Conservation (phyloP, 2,113 vertebrate species). For the Cryptotis parvus region DNA sequence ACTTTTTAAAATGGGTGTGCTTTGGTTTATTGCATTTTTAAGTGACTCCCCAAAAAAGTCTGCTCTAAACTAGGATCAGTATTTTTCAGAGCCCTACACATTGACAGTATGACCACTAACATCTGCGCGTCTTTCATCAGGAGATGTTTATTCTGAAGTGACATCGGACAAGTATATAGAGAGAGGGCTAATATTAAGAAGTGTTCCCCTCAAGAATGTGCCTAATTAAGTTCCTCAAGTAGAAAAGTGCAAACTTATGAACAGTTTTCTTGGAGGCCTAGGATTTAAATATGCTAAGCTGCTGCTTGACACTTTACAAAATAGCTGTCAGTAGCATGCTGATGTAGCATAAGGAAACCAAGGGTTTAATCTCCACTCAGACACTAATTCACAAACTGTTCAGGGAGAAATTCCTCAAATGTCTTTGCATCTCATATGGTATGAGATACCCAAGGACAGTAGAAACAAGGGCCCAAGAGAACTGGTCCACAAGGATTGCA, state of each 20-base stretch:
- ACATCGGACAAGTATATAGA: neutral
- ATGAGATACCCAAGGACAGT: no score
- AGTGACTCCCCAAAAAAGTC: neutral
- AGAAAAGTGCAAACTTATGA: neutral
- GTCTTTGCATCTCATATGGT: neutral
- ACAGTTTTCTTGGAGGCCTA: neutral
- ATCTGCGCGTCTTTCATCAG: neutral
- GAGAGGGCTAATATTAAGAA: neutral
- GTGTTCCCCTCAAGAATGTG: neutral
- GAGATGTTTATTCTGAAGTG: constrained; percentile 7
- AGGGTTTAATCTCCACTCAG: neutral
- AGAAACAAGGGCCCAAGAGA: no score
- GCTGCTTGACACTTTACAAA: neutral
- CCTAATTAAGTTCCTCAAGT: neutral
- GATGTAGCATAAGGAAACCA: neutral
- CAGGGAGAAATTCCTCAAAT: neutral
- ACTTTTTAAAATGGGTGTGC: neutral
- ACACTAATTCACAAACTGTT: neutral
- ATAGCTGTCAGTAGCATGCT: neutral
- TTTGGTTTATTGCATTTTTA: constrained; percentile 22
- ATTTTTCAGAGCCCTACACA: neutral
- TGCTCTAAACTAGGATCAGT: neutral
- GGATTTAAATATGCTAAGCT: neutral
- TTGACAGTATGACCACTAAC: neutral
- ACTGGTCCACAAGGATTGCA: no score